phyloP scores from a whole-genome alignment of 1,140 invertebrate genomes.

The Leptopilina boulardi region DNA sequence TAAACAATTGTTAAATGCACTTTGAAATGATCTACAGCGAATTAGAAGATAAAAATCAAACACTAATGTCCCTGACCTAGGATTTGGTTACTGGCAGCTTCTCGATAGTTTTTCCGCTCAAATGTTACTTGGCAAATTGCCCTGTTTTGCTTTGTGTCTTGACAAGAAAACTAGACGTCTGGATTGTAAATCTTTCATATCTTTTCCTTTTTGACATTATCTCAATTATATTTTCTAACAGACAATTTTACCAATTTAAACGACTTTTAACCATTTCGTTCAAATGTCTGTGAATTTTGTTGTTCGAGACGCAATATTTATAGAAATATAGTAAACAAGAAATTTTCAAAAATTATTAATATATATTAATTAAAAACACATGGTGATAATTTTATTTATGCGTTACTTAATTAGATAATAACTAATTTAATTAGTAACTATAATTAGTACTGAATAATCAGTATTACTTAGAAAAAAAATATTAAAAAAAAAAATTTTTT shows the following conservation, averaged over 20 bases:
- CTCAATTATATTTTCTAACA: slow-evolving; percentile 48
- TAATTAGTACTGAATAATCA: no score
- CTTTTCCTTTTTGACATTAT: slow-evolving; percentile 43
- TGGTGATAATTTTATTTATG: no score
- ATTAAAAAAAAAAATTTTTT: not conserved
- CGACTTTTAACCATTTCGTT: slow-evolving; percentile 40
- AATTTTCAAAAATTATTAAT: not conserved
- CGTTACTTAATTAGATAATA: no score
- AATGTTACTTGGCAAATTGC: slow-evolving; percentile 45
- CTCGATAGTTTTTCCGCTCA: not conserved
- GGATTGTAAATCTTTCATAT: slow-evolving; percentile 45
- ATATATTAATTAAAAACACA: no score
- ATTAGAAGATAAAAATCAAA: not conserved
- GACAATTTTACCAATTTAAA: slow-evolving; percentile 45
- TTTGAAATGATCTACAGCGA: no score
- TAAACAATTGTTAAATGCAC: no score
- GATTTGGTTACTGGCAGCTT: not conserved
- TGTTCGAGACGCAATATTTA: not conserved
- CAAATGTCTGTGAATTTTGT: not conserved
- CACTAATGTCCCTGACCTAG: slow-evolving; percentile 39
- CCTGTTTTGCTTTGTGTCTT: slow-evolving; percentile 2
- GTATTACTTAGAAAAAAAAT: no score
- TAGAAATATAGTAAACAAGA: not conserved
- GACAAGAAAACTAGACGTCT: slow-evolving; percentile 35
- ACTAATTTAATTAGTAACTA: no score